Evolutionary conservation across 2,888 invertebrate genomes (phyloP).

Genomic region (Andrena chrysosceles): DNA sequence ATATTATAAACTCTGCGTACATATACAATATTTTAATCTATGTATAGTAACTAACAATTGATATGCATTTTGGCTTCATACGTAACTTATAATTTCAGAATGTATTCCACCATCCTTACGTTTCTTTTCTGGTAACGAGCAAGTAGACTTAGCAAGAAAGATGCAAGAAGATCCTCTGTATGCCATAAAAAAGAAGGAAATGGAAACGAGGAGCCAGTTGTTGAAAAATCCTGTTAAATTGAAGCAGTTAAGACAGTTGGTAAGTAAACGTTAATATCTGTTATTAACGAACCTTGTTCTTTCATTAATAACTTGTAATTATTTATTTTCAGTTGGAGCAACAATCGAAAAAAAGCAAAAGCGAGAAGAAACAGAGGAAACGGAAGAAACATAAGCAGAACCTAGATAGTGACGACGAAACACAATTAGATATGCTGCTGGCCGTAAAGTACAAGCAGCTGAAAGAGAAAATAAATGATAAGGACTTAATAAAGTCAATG

Average conservation of each 20-base stretch:
- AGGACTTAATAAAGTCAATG: conserved; percentile 81
- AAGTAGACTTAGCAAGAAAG: conserved; percentile 95
- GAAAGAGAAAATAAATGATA: conserved; percentile 86
- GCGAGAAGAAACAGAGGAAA: conserved; percentile 78
- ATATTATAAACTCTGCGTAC: conserved; percentile 21
- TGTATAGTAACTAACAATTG: neutral
- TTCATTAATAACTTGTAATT: conserved; percentile 17
- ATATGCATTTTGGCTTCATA: neutral
- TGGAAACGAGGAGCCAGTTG: conserved; percentile 93
- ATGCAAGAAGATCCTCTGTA: conserved; percentile 97
- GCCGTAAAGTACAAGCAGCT: conserved; percentile 90
- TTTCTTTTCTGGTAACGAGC: conserved; percentile 87
- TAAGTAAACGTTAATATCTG: conserved; percentile 84
- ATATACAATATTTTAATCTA: neutral
- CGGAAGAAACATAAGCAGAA: conserved; percentile 83
- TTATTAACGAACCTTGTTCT: neutral
- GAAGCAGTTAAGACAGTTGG: conserved; percentile 93
- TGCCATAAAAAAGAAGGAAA: conserved; percentile 94
- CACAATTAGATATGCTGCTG: conserved; percentile 88
- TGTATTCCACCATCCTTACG: conserved; percentile 91
- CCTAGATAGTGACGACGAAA: conserved; percentile 76
- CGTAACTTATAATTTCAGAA: conserved; percentile 84
- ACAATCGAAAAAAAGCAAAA: conserved; percentile 84
- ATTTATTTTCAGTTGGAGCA: conserved; percentile 84
- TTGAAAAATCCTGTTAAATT: conserved; percentile 96